These are phyloP conservation scores for Lithophane socia DNA, from an alignment of 2,888 invertebrate species.

Conservation along the genomic window DNA sequence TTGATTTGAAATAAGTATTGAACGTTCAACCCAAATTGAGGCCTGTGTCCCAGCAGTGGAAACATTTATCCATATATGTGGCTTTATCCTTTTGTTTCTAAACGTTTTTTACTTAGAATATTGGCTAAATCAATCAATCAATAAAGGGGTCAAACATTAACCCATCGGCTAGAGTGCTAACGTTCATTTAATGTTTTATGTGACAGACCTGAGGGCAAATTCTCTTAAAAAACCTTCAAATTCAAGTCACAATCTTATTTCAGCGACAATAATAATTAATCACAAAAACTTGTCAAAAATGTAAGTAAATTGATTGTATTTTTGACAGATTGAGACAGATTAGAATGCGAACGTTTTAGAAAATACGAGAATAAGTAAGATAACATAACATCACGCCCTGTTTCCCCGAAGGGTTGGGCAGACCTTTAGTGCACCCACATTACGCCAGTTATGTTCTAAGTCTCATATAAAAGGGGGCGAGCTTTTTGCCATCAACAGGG, in stretches of 20 bases:
- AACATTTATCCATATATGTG: too few species aligned
- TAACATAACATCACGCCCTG: too few species aligned
- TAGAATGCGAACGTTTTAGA: background rate
- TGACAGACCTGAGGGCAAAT: background rate
- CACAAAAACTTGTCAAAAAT: background rate
- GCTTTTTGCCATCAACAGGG: too few species aligned
- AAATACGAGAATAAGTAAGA: background rate
- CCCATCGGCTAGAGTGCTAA: background rate
- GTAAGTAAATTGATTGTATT: background rate
- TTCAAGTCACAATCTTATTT: background rate
- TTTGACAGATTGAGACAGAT: background rate
- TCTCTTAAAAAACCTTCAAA: background rate
- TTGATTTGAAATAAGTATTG: conserved; percentile 5
- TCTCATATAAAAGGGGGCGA: too few species aligned
- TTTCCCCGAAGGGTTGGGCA: too few species aligned
- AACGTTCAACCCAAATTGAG: background rate
- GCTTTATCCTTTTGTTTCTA: background rate
- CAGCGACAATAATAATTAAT: background rate
- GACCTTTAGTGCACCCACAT: too few species aligned
- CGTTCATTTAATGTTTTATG: background rate
- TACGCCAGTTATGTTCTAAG: too few species aligned
- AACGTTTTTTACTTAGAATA: background rate
- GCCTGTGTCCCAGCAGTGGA: too few species aligned
- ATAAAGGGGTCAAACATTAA: background rate
- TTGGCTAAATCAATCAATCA: background rate